Evolutionary conservation across 64 coral and sea anemone species (phyloP).

Genomic region (Stichodactyla helianthus): DNA sequence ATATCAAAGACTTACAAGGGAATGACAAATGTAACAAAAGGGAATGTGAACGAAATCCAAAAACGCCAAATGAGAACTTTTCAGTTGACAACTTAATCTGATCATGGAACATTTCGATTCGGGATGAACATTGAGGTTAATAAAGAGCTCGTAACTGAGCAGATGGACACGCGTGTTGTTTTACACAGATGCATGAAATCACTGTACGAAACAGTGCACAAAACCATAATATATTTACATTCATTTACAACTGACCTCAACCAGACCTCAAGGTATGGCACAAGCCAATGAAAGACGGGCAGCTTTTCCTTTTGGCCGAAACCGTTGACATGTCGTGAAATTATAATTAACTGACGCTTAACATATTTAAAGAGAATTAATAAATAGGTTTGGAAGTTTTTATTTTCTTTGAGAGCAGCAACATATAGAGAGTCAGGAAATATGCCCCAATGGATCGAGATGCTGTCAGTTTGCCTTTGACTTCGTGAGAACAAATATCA

Average conservation of each 20-base stretch:
- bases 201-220: neutral
- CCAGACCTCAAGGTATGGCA: neutral
- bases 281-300: neutral
- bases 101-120: neutral
- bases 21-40: neutral
- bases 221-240: slow-evolving; percentile 18
- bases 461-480: neutral
- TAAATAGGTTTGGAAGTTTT: neutral
- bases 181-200: slow-evolving; percentile 25
- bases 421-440: neutral
- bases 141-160: neutral
- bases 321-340: slow-evolving; percentile 4
- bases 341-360: slow-evolving; percentile 5
- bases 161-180: neutral
- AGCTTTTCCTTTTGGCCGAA: neutral
- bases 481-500: neutral
- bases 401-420: neutral
- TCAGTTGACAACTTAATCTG: neutral
- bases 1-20: neutral
- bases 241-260: neutral
- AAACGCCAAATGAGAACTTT: neutral
- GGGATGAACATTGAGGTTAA: neutral
- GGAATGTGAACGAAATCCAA: neutral
- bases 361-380: neutral
- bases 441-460: neutral